These are phyloP conservation scores for Forbesichthys agassizii DNA, from an alignment of 2,113 vertebrate species.

Conservation along the genomic window DNA sequence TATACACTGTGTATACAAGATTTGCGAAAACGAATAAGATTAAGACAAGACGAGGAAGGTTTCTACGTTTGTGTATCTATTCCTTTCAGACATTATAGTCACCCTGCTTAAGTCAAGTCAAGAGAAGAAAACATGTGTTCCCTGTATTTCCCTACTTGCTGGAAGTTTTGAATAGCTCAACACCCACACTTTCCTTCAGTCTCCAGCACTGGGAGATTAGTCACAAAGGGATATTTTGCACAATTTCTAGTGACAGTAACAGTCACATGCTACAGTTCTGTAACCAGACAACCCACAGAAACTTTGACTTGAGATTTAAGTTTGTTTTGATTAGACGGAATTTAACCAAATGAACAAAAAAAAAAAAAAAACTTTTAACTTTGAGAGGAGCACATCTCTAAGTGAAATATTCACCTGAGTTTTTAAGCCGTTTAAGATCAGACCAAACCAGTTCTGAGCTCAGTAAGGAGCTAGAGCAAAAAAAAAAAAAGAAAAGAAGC, in stretches of 20 bases:
- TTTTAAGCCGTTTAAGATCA: slow-evolving; percentile 54
- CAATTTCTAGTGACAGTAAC: slow-evolving; percentile 27
- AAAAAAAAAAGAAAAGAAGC: slow-evolving; percentile 3
- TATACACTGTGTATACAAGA: slow-evolving; percentile 41
- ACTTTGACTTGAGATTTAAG: slow-evolving; percentile 7
- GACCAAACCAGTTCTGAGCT: slow-evolving; percentile 70
- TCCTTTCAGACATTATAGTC: slow-evolving; percentile 1
- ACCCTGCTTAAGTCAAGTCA: slow-evolving; percentile 40
- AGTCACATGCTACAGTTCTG: slow-evolving; percentile 29
- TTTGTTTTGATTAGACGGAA: slow-evolving; percentile 11
- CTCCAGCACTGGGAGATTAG: slow-evolving; percentile 50
- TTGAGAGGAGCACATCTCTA: slow-evolving; percentile 18
- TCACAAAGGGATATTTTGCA: slow-evolving; percentile 42
- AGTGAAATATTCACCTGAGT: slow-evolving; percentile 20
- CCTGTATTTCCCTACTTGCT: slow-evolving; percentile 54
- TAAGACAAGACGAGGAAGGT: too few relatives aligned
- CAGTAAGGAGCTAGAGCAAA: slow-evolving; percentile 25
- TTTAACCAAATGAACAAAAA: too few relatives aligned
- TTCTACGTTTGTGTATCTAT: not conserved
- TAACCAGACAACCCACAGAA: not conserved
- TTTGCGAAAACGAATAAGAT: not conserved
- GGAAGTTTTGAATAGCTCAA: slow-evolving; percentile 61
- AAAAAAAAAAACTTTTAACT: too few relatives aligned
- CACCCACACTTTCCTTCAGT: slow-evolving; percentile 66
- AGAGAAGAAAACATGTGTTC: slow-evolving; percentile 44